phyloP scores from a whole-genome alignment of 1,140 invertebrate genomes.

The Ephestia elutella region DNA sequence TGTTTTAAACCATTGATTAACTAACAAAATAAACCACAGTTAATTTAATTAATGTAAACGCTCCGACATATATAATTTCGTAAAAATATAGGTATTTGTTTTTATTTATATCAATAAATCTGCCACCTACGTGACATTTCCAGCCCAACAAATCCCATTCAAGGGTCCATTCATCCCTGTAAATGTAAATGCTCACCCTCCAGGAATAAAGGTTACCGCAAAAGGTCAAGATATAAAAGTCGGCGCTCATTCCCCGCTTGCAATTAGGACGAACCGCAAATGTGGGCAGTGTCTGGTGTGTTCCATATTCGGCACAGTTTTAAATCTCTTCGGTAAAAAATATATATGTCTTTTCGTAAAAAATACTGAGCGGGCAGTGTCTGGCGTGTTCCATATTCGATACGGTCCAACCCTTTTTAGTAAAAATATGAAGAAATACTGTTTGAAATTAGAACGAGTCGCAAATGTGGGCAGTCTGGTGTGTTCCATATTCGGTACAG shows the following conservation, averaged over 20 bases:
- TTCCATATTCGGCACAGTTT: background rate
- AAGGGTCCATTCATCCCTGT: background rate
- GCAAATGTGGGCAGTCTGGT: background rate
- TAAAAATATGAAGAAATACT: too few relatives aligned
- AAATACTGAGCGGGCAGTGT: too few relatives aligned
- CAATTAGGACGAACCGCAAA: slow-evolving; percentile 6
- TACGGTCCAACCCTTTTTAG: too few relatives aligned
- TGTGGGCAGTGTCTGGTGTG: background rate
- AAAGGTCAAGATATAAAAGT: slow-evolving; percentile 11
- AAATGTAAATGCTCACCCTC: background rate
- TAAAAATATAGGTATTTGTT: background rate
- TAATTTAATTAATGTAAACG: too few relatives aligned
- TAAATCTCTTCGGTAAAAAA: background rate
- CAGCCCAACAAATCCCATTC: background rate
- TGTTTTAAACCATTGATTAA: too few relatives aligned
- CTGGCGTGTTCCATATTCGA: too few relatives aligned
- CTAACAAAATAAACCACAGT: too few relatives aligned
- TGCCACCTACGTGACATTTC: background rate
- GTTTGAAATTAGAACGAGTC: background rate
- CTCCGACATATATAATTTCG: too few relatives aligned
- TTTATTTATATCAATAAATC: background rate
- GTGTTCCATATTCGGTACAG: background rate
- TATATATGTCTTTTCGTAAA: background rate
- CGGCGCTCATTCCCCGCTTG: background rate
- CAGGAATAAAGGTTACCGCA: slow-evolving; percentile 5